Base-by-base conservation (phyloP, 2,797 vertebrate genomes). In the Lithobates sylvaticus region DNA sequence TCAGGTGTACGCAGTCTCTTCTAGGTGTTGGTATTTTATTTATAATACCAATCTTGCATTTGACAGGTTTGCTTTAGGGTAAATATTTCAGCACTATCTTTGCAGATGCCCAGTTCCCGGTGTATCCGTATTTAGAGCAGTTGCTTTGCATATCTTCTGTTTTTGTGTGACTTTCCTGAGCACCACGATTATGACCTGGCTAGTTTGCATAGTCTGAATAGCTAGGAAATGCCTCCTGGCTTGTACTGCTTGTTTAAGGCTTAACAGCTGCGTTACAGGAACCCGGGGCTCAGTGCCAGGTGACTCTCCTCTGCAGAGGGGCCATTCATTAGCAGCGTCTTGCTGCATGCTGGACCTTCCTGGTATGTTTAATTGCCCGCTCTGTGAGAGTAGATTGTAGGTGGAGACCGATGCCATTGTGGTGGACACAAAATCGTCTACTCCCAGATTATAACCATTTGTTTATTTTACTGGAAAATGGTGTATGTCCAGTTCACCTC, bases 61-160 rank as follows among this genome's bases (percentile, higher is more conserved):
- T 23, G 54, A 23, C 54, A 61, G 54, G 21, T 61, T 23, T 61
- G 5, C 21, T 61, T 61, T 61, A 61, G 8, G 50, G 16, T 54
- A 3, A 54, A 18, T 18, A 54, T 54, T 16, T 5, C 16, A 54
- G 15, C 4, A 54, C 0, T 18, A 16, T 18, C 3, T 54, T 7
- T 61, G 21, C 18, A 23, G 54, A 4, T 61, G 18, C 21, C 54
- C 54, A 9, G 18, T 61, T 21, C 54, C 54, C 8, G 3, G 18
- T 61, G 18, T 61, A 61, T 61, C 21, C 2, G 4, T 5, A 18
- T 61, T 23, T 18, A 9, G 54, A 44, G n/a, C 29, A 81, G 39
- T 64, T 88, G 27, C 76, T 91, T 90, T 91, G 78, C 88, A 0
- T 88, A 34, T 88, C 64, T 61, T n/a, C n/a, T 21, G 76, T 81